phyloP scores from a whole-genome alignment of 2,888 invertebrate species.

The Acronicta aceris region DNA sequence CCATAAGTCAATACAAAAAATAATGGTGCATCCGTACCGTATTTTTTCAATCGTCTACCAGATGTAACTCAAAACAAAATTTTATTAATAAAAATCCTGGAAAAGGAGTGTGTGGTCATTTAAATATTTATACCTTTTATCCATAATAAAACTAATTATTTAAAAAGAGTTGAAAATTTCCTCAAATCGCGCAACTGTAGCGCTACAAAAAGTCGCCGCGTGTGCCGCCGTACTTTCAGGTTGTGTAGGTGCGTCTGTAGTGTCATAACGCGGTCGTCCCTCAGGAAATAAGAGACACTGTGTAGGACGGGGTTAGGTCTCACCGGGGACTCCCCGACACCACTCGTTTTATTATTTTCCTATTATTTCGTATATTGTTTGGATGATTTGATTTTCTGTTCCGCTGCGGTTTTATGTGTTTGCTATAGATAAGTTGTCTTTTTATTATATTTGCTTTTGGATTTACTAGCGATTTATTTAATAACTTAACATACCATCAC shows the following conservation, averaged over 20 bases:
- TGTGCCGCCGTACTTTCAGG: conserved; percentile 37
- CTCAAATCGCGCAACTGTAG: conserved; percentile 1
- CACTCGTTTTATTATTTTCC: conserved; percentile 74
- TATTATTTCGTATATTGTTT: conserved; percentile 64
- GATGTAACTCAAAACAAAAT: too few species aligned
- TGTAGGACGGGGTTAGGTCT: conserved; percentile 61
- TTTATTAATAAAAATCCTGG: too few species aligned
- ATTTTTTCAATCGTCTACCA: too few species aligned
- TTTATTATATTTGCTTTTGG: not conserved
- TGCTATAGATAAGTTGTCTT: not conserved
- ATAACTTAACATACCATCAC: too few species aligned
- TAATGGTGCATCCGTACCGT: too few species aligned
- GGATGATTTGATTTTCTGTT: conserved; percentile 58
- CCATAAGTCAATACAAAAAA: too few species aligned
- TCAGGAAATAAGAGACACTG: conserved; percentile 79
- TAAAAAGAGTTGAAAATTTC: too few species aligned
- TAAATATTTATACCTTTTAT: too few species aligned
- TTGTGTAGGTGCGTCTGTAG: conserved; percentile 75
- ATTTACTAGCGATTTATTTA: too few species aligned
- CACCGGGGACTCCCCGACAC: conserved; percentile 58
- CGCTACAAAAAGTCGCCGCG: conserved; percentile 6
- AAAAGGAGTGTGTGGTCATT: too few species aligned
- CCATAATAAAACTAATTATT: too few species aligned
- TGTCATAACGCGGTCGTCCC: conserved; percentile 73
- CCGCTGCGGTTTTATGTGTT: conserved; percentile 25